A percentile compares a stretch with the other conserved stretches of the same genome.
Evolutionary conservation across 2,888 invertebrate species (phyloP).

Genomic region (Piscicola geometra): DNA sequence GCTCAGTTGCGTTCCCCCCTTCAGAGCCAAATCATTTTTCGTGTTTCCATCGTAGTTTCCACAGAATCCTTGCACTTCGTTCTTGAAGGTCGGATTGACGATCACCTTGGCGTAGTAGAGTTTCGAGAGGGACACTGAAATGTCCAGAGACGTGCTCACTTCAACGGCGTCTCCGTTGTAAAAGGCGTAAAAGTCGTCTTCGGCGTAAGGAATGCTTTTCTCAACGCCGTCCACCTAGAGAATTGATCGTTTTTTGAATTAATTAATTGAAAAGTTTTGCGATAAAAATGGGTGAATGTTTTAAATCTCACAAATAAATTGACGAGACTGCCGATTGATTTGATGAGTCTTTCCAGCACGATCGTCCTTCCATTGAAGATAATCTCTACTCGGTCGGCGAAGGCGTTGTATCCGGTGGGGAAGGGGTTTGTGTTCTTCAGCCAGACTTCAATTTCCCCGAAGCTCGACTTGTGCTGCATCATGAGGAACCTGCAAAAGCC

Average conservation of each 20-base stretch:
- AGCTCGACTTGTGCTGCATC: neutral
- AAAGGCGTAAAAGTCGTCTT: neutral
- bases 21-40: constrained; percentile 6
- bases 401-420: neutral
- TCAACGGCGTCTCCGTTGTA: constrained; percentile 23
- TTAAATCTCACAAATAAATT: neutral
- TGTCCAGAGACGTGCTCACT: neutral
- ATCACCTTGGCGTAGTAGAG: neutral
- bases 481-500: constrained; percentile 9
- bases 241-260: neutral
- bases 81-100: constrained; percentile 4
- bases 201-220: neutral
- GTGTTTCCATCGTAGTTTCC: constrained; percentile 23
- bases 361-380: neutral
- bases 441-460: neutral
- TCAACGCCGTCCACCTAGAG: constrained; percentile 9
- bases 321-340: constrained; percentile 17
- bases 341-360: neutral
- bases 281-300: too few species aligned
- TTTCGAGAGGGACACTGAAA: neutral
- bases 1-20: neutral
- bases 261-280: constrained; percentile 4
- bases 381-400: neutral
- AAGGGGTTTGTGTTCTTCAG: constrained; percentile 2
- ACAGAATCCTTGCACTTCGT: constrained; percentile 25